A percentile compares a stretch with the other conserved stretches of the same genome.
phyloP scores from a whole-genome alignment of 1,140 invertebrate species.

The Ceratosolen solmsi region DNA sequence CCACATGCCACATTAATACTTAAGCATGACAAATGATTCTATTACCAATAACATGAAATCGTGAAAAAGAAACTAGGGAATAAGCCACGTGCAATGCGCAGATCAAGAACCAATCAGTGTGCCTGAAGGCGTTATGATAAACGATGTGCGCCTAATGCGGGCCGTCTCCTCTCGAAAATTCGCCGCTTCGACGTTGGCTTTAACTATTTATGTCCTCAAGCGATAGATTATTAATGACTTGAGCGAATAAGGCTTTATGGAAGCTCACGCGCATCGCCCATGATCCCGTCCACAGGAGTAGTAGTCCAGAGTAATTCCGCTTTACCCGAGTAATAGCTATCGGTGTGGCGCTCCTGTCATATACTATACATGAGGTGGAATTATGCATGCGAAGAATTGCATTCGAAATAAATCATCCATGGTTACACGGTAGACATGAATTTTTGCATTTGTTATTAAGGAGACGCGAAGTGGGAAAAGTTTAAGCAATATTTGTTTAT shows the following conservation, averaged over 20 bases:
- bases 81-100: not conserved
- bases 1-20: not conserved
- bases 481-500: not conserved
- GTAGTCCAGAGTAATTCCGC: slow-evolving; percentile 19
- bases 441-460: slow-evolving; percentile 20
- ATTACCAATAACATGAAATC: too few species aligned
- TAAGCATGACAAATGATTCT: slow-evolving; percentile 12
- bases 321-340: slow-evolving; percentile 27
- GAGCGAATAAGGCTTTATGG: not conserved
- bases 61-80: not conserved
- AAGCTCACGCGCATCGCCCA: not conserved
- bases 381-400: slow-evolving; percentile 21
- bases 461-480: not conserved
- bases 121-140: slow-evolving; percentile 41
- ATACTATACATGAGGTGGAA: not conserved
- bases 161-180: slow-evolving; percentile 3
- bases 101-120: slow-evolving; percentile 10
- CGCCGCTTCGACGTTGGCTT: not conserved
- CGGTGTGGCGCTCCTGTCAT: slow-evolving; percentile 14
- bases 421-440: not conserved
- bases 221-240: slow-evolving; percentile 51
- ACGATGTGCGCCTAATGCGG: slow-evolving; percentile 9
- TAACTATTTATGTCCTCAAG: slow-evolving; percentile 22
- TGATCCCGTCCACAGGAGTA: not conserved
- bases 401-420: slow-evolving; percentile 31